phyloP scores from a whole-genome alignment of 2,113 vertebrate species.

The Nicator chloris region DNA sequence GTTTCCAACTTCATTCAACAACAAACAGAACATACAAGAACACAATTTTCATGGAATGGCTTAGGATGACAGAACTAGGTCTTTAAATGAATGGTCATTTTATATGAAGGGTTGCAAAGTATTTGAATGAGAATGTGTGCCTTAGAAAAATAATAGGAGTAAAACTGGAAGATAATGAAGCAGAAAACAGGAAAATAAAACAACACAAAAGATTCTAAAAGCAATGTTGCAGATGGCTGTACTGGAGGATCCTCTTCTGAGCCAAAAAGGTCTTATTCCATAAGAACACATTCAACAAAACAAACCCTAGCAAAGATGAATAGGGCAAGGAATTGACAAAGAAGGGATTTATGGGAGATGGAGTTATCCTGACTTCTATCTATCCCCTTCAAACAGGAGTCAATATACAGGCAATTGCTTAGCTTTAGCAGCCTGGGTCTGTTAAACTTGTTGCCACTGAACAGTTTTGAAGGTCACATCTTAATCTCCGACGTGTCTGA shows the following conservation, averaged over 20 bases:
- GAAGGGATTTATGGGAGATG: background rate
- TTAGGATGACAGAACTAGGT: background rate
- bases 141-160: background rate
- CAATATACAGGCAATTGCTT: background rate
- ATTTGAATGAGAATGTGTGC: background rate
- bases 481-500: background rate
- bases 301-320: background rate
- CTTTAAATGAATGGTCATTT: background rate
- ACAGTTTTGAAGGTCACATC: background rate
- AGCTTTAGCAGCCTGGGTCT: background rate
- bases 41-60: background rate
- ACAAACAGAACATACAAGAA: background rate
- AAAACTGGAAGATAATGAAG: background rate
- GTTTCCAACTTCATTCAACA: background rate
- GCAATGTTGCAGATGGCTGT: background rate
- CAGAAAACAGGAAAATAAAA: background rate
- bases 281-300: background rate
- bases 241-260: background rate
- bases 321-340: background rate
- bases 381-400: background rate
- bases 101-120: background rate
- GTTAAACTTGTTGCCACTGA: background rate
- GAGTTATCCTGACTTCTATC: background rate
- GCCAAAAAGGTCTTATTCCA: background rate
- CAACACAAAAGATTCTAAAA: background rate